A percentile compares a stretch with the other conserved stretches of the same genome.
These are phyloP conservation scores for Tachycineta bicolor DNA, from an alignment of 2,113 vertebrate species.

Conservation along the genomic window DNA sequence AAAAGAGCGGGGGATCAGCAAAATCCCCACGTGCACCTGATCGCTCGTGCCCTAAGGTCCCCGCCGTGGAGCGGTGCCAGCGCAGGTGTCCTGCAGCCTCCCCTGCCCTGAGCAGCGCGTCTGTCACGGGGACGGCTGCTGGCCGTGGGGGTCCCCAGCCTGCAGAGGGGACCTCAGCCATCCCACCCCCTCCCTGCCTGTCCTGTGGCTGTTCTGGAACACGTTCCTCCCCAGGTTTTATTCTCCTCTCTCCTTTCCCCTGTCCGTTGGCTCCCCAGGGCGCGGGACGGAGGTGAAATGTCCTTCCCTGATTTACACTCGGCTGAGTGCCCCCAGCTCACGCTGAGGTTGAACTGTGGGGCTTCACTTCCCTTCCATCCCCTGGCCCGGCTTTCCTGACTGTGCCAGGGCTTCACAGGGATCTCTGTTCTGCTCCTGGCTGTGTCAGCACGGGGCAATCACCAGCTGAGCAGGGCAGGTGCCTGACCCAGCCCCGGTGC, in stretches of 20 bases:
- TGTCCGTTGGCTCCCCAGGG: not conserved
- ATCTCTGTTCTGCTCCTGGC: not conserved
- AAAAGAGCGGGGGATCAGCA: not conserved
- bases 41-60: not conserved
- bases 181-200: not conserved
- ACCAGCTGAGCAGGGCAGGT: rapidly evolving
- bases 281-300: not conserved
- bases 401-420: not conserved
- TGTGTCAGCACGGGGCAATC: rapidly evolving
- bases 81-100: not conserved
- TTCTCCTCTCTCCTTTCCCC: not conserved
- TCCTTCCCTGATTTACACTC: not conserved
- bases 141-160: not conserved
- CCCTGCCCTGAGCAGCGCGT: not conserved
- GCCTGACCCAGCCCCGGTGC: not conserved
- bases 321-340: not conserved
- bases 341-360: rapidly evolving
- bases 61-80: rapidly evolving
- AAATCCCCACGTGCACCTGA: not conserved
- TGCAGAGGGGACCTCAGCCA: not conserved
- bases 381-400: not conserved
- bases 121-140: not conserved
- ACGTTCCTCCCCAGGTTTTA: rapidly evolving
- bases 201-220: not conserved
- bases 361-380: not conserved